Percentiles rank a stretch among this genome's conserved stretches.
phyloP scores from a whole-genome alignment of 2,888 invertebrate genomes.

The Drosophila atripex region DNA sequence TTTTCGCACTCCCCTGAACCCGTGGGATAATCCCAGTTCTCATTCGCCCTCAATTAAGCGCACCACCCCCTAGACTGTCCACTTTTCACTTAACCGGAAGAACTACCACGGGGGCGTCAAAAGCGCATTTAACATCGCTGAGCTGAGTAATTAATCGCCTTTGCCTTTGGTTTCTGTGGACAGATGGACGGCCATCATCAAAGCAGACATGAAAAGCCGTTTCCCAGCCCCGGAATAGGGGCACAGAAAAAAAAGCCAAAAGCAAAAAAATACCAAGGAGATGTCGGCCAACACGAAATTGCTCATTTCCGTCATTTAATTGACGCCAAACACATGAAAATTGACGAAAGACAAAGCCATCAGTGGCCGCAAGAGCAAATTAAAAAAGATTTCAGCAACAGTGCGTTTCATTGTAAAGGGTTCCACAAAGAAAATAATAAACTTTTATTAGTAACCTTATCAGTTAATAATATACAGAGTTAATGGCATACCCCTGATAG shows the following conservation, averaged over 20 bases:
- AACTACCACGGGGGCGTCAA: slow-evolving; percentile 55
- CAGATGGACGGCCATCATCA: slow-evolving; percentile 55
- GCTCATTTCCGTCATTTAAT: slow-evolving; percentile 74
- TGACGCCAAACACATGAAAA: slow-evolving; percentile 66
- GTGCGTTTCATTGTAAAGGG: no score
- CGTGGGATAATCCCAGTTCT: slow-evolving; percentile 47
- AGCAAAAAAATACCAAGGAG: slow-evolving; percentile 28
- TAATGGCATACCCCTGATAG: slow-evolving; percentile 6
- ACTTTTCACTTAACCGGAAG: slow-evolving; percentile 22
- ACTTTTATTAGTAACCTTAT: neutral
- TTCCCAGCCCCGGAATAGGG: slow-evolving; percentile 41
- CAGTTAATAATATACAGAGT: neutral
- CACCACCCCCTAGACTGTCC: neutral
- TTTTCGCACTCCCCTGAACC: slow-evolving; percentile 22
- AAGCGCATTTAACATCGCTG: slow-evolving; percentile 68
- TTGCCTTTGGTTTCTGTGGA: slow-evolving; percentile 51
- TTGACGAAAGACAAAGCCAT: slow-evolving; percentile 51
- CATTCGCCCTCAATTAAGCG: slow-evolving; percentile 56
- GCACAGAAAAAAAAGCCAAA: slow-evolving; percentile 53
- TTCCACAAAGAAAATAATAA: no score
- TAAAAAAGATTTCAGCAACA: slow-evolving; percentile 26
- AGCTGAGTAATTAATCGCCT: slow-evolving; percentile 74
- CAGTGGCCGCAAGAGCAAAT: slow-evolving; percentile 17
- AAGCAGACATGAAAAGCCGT: slow-evolving; percentile 72
- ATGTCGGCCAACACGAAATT: slow-evolving; percentile 68